Evolutionary conservation across 2,888 invertebrate genomes (phyloP).

Genomic region (Patella depressa): DNA sequence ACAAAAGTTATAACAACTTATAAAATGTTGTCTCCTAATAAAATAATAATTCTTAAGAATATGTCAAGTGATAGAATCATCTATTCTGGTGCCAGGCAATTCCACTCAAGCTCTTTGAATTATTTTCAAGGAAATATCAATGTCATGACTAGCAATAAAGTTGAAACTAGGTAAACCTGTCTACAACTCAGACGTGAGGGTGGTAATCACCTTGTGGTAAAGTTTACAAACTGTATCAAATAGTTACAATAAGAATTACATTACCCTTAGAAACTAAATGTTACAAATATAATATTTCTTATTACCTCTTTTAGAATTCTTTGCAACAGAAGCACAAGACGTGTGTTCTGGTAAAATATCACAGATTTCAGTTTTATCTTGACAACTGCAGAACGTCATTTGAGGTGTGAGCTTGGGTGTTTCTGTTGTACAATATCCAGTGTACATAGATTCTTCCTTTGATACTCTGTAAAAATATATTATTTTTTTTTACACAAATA

Average conservation of each 20-base stretch:
- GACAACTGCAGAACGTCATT: constrained; percentile 27
- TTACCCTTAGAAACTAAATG: no score
- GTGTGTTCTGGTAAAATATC: constrained; percentile 17
- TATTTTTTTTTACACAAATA: background rate
- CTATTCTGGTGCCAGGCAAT: background rate
- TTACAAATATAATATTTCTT: background rate
- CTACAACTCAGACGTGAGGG: no score
- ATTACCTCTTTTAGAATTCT: no score
- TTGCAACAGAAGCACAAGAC: background rate
- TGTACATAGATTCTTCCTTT: constrained; percentile 31
- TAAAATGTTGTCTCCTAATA: no score
- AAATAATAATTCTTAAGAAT: no score
- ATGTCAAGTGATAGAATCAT: no score
- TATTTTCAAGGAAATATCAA: background rate
- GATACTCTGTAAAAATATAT: constrained; percentile 33
- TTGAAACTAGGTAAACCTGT: no score
- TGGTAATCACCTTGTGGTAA: no score
- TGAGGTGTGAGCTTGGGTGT: background rate
- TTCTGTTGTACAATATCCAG: constrained; percentile 34
- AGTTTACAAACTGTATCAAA: no score
- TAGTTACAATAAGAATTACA: no score
- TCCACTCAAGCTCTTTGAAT: background rate
- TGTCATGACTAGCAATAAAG: no score
- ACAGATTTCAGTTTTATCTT: constrained; percentile 25
- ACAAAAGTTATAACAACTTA: no score